A percentile compares a stretch with the other conserved stretches of the same genome.
Conservation (phyloP, 2,888 invertebrate genomes). For the Leptarthrus brevirostris region DNA sequence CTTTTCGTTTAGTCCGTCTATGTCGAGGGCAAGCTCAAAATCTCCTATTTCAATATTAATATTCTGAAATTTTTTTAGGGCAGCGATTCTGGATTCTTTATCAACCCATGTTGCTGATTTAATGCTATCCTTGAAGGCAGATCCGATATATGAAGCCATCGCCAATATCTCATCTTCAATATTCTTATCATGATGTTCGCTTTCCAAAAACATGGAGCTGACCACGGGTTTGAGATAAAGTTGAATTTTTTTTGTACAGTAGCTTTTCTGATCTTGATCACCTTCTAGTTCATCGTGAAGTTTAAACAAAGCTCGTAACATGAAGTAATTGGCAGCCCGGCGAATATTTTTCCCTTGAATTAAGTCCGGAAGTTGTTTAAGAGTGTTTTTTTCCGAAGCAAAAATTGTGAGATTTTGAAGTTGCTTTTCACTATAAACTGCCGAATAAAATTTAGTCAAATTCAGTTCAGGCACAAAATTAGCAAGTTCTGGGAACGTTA, state of each 20-base stretch:
- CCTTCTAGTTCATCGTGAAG: constrained; percentile 25
- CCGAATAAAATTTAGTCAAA: constrained; percentile 1
- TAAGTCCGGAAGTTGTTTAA: not conserved
- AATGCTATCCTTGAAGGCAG: not conserved
- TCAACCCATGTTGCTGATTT: not conserved
- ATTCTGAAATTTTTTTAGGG: too few relatives aligned
- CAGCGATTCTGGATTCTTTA: too few relatives aligned
- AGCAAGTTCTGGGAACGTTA: not conserved
- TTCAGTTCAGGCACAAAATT: not conserved
- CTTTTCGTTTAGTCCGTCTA: too few relatives aligned
- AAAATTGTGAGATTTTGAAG: not conserved
- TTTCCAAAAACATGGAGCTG: not conserved
- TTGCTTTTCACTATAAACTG: not conserved
- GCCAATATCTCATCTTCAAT: not conserved
- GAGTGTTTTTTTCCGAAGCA: not conserved
- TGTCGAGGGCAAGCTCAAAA: too few relatives aligned
- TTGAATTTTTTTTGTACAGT: not conserved
- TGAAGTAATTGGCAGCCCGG: constrained; percentile 5
- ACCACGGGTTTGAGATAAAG: not conserved
- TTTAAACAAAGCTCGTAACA: not conserved
- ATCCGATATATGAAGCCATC: constrained; percentile 13
- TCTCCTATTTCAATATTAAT: too few relatives aligned
- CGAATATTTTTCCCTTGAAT: not conserved
- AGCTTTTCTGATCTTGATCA: not conserved
- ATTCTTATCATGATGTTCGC: not conserved